phyloP scores from a whole-genome alignment of 2,113 vertebrate species.

The Rattus norvegicus region GRCr8 NC_086020.1:208078501-208079000 shows the following conservation, averaged over 20 bases:
- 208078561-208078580: not conserved
- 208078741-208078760: not conserved
- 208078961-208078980: not conserved
- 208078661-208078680: not conserved
- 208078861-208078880: not conserved
- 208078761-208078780: not conserved
- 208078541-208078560: not conserved
- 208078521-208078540: not conserved
- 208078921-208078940: not conserved
- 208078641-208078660: not conserved
- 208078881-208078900: not conserved
- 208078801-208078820: not conserved
- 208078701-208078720: not conserved
- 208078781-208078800: not conserved
- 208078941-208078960: constrained; percentile 4
- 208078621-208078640: not conserved
- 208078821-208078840: not conserved
- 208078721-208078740: not conserved
- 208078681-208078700: not conserved
- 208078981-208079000: not conserved
- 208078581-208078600: not conserved
- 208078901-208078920: not conserved
- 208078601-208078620: not conserved
- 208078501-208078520: not conserved
- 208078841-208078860: not conserved